These are phyloP conservation scores for Drosophila littoralis DNA, from an alignment of 1,140 invertebrate species.

Conservation along the genomic window DNA sequence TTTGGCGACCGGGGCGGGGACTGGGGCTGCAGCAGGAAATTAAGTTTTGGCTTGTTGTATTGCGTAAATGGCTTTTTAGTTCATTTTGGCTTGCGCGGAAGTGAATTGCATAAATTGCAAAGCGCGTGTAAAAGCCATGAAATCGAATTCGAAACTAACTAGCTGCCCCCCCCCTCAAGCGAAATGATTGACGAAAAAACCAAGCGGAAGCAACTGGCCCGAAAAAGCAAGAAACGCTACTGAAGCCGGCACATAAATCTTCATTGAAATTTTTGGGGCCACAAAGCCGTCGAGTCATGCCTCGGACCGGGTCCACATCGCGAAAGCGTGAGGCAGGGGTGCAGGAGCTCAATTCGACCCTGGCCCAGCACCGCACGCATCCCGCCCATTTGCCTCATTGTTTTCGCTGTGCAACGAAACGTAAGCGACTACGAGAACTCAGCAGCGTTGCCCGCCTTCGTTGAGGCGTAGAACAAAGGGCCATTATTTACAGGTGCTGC, in stretches of 20 bases:
- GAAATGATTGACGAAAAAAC: slow-evolving; percentile 73
- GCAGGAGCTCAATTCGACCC: slow-evolving; percentile 6
- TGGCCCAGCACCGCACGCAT: not conserved
- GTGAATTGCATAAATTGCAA: slow-evolving; percentile 79
- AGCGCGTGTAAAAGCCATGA: slow-evolving; percentile 80
- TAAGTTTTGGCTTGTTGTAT: slow-evolving; percentile 76
- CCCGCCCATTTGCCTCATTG: slow-evolving; percentile 25
- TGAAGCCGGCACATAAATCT: slow-evolving; percentile 75
- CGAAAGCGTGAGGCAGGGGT: not conserved
- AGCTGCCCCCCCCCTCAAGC: slow-evolving; percentile 2
- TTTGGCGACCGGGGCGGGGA: not conserved
- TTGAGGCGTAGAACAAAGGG: slow-evolving; percentile 78
- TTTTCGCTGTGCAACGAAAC: slow-evolving; percentile 65
- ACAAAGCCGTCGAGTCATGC: slow-evolving; percentile 69
- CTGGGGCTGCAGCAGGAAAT: slow-evolving; percentile 62
- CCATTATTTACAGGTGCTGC: slow-evolving; percentile 83
- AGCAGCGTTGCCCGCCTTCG: slow-evolving; percentile 45
- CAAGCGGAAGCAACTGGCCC: slow-evolving; percentile 47
- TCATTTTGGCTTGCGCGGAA: slow-evolving; percentile 57
- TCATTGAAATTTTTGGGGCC: slow-evolving; percentile 63
- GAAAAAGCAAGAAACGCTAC: slow-evolving; percentile 55
- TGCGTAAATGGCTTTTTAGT: slow-evolving; percentile 81
- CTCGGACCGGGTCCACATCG: slow-evolving; percentile 39
- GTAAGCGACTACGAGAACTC: slow-evolving; percentile 48
- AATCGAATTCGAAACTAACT: slow-evolving; percentile 76